Conservation (phyloP, 2,113 vertebrate species). For the Centrocercus urophasianus region DNA sequence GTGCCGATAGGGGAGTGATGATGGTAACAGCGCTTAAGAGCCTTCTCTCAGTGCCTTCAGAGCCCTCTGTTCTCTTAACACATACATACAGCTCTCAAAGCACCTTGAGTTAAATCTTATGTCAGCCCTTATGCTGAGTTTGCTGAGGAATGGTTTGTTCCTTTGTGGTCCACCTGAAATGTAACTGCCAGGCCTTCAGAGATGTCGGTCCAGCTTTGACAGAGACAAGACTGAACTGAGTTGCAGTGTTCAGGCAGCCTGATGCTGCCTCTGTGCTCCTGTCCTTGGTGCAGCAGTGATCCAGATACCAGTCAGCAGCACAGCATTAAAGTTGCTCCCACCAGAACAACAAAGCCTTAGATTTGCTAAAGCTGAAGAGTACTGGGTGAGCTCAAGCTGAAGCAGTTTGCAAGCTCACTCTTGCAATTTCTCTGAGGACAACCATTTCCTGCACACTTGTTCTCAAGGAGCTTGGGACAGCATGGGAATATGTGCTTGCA, state of each 20-base stretch:
- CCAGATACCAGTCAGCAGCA: background rate
- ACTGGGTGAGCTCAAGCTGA: background rate
- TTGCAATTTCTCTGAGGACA: background rate
- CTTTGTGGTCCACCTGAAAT: background rate
- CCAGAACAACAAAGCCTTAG: background rate
- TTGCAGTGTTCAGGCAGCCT: rapidly evolving
- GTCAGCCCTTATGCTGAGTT: background rate
- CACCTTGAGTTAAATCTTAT: background rate
- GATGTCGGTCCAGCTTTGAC: background rate
- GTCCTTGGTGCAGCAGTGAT: background rate
- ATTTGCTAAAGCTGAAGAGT: background rate
- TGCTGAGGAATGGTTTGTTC: background rate
- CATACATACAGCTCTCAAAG: background rate
- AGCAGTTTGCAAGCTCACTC: background rate
- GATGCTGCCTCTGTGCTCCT: background rate
- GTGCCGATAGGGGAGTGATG: background rate
- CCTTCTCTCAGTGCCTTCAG: rapidly evolving
- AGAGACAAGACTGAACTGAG: background rate
- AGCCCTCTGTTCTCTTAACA: rapidly evolving
- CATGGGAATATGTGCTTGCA: rapidly evolving
- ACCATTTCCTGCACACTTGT: background rate
- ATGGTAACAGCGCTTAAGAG: background rate
- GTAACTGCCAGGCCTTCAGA: background rate
- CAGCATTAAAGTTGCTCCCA: rapidly evolving
- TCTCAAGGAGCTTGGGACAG: background rate